Percentiles rank a stretch among this genome's conserved stretches.
Conservation (phyloP, 1,140 invertebrate genomes). For the Amphibalanus amphitrite region DNA sequence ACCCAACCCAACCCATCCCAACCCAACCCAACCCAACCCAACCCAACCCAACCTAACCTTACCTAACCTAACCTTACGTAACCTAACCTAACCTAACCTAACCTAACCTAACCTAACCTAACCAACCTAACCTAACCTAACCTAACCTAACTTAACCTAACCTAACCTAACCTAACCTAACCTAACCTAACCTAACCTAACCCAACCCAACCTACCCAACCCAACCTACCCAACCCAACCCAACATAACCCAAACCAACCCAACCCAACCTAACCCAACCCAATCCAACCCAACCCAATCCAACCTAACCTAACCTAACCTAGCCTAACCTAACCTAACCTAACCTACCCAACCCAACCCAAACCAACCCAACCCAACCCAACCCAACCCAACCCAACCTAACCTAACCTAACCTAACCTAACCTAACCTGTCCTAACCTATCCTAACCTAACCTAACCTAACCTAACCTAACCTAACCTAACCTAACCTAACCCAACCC, state of each 20-base stretch:
- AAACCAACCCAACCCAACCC: conserved; percentile 6
- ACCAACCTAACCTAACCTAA: conserved; percentile 8
- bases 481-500: too few species aligned
- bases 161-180: conserved; percentile 13
- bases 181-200: conserved; percentile 11
- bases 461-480: too few species aligned
- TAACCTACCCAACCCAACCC: too few species aligned
- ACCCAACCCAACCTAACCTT: conserved; percentile 9
- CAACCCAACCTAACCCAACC: too few species aligned
- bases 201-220: too few species aligned
- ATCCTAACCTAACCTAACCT: too few species aligned
- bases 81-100: conserved; percentile 8
- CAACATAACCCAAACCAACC: too few species aligned
- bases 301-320: conserved; percentile 9
- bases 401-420: too few species aligned
- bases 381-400: conserved; percentile 6
- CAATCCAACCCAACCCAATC: conserved; percentile 12
- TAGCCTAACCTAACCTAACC: conserved; percentile 5
- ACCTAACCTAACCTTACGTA: conserved; percentile 10
- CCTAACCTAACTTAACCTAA: conserved; percentile 9
- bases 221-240: too few species aligned
- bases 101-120: conserved; percentile 13
- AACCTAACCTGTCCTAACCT: too few species aligned
- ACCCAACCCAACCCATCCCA: conserved; percentile 9
- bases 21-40: not conserved